Percentiles rank a stretch among this genome's conserved stretches.
These are phyloP conservation scores for Campylomormyrus numenius DNA, from an alignment of 2,113 vertebrate species.

Conservation along the genomic window DNA sequence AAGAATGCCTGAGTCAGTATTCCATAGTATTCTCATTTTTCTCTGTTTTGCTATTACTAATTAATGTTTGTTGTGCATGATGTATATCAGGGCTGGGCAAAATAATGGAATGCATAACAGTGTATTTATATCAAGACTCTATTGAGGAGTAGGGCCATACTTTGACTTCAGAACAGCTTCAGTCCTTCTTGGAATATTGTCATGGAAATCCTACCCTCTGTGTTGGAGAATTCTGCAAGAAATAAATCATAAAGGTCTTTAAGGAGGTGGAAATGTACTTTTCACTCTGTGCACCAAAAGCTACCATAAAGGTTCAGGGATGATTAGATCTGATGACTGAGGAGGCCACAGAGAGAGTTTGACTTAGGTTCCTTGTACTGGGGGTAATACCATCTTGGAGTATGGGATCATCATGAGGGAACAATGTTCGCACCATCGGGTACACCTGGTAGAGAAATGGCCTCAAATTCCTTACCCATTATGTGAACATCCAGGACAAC, in stretches of 20 bases:
- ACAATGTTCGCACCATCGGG: not conserved
- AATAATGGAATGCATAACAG: not conserved
- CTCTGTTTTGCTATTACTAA: slow-evolving; percentile 11
- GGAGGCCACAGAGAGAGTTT: not conserved
- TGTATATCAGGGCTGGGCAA: not conserved
- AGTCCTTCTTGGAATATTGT: not conserved
- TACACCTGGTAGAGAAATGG: not conserved
- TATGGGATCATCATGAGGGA: not conserved
- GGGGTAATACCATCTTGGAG: not conserved
- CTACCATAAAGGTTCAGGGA: not conserved
- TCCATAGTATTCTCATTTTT: not conserved
- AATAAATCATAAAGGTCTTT: not conserved
- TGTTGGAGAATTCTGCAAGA: not conserved
- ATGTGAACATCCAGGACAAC: not conserved
- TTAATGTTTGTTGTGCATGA: slow-evolving; percentile 24
- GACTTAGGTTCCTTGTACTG: not conserved
- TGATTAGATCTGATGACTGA: not conserved
- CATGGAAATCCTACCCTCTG: not conserved
- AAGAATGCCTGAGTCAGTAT: not conserved
- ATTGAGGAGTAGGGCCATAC: not conserved
- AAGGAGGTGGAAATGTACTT: not conserved
- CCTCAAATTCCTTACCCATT: not conserved
- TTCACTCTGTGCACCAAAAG: not conserved
- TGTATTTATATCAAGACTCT: not conserved
- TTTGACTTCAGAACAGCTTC: not conserved